These are phyloP conservation scores for Agrotis clavis DNA, from an alignment of 2,888 invertebrate genomes.

Conservation along the genomic window DNA sequence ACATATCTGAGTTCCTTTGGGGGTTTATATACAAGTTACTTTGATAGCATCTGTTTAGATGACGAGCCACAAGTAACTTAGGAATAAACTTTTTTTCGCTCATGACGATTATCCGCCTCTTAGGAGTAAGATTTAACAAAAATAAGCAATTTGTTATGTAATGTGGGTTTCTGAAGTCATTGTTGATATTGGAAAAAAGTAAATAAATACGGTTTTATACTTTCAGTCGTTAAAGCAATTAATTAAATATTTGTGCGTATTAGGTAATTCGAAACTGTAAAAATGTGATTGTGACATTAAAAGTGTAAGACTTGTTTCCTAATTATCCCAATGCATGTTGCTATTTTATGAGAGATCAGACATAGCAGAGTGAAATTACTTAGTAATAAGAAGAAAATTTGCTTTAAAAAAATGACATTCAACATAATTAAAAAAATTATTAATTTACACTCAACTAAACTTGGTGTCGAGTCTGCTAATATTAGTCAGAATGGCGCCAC, in stretches of 20 bases:
- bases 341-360: conserved; percentile 27
- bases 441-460: neutral
- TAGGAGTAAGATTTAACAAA: conserved; percentile 83
- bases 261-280: conserved; percentile 54
- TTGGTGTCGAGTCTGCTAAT: too few species aligned
- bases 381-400: neutral
- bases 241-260: conserved; percentile 50
- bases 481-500: too few species aligned
- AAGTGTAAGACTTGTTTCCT: conserved; percentile 57
- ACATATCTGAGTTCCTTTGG: conserved; percentile 63
- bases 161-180: conserved; percentile 55
- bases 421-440: neutral
- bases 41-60: conserved; percentile 49
- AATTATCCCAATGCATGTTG: conserved; percentile 36
- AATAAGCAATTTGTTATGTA: conserved; percentile 70
- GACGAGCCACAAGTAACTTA: conserved; percentile 60
- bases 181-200: conserved; percentile 60
- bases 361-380: neutral
- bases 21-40: conserved; percentile 58
- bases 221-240: conserved; percentile 51
- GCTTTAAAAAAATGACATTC: neutral
- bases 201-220: conserved; percentile 55
- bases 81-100: conserved; percentile 75
- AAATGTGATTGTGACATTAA: conserved; percentile 60
- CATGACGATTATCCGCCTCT: conserved; percentile 87